Percentiles rank a stretch among this genome's conserved stretches.
phyloP scores from a whole-genome alignment of 1,140 invertebrate genomes.

The Bombus breviceps region DNA sequence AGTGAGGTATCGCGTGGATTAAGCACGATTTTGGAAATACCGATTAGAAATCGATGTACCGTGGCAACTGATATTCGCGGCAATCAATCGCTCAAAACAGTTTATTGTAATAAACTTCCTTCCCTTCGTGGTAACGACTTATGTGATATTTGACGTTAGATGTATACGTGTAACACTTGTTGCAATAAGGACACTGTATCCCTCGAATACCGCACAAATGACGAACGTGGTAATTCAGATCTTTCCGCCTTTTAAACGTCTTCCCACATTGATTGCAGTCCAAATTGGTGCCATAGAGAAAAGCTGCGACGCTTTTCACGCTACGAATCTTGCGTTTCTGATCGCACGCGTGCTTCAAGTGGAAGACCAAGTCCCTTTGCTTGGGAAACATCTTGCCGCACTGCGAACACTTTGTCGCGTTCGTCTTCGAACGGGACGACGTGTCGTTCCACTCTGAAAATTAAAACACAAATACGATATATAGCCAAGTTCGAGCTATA shows the following conservation, averaged over 20 bases:
- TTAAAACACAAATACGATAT: conserved; percentile 33
- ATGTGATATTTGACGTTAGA: conserved; percentile 62
- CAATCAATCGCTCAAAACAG: background rate
- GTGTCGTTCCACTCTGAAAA: conserved; percentile 35
- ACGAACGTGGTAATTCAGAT: conserved; percentile 64
- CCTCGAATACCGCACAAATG: conserved; percentile 57
- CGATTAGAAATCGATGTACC: background rate
- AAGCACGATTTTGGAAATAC: background rate
- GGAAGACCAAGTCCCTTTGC: conserved; percentile 18
- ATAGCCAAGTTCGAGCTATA: conserved; percentile 4
- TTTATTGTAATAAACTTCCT: conserved; percentile 46
- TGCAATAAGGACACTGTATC: conserved; percentile 57
- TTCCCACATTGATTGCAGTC: conserved; percentile 68
- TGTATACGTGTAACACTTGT: conserved; percentile 50
- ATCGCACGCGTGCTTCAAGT: conserved; percentile 23
- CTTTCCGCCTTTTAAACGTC: conserved; percentile 70
- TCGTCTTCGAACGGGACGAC: conserved; percentile 3
- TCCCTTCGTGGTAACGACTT: conserved; percentile 50
- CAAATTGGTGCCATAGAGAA: conserved; percentile 15
- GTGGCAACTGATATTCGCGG: background rate
- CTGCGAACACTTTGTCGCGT: conserved; percentile 2
- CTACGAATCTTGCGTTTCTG: background rate
- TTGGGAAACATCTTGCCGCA: conserved; percentile 24
- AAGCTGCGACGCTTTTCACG: background rate
- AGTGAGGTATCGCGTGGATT: no score